Percentiles rank a stretch among this genome's conserved stretches.
These are phyloP conservation scores for Ptychoptera albimana DNA, from an alignment of 2,888 invertebrate species.

Conservation along the genomic window DNA sequence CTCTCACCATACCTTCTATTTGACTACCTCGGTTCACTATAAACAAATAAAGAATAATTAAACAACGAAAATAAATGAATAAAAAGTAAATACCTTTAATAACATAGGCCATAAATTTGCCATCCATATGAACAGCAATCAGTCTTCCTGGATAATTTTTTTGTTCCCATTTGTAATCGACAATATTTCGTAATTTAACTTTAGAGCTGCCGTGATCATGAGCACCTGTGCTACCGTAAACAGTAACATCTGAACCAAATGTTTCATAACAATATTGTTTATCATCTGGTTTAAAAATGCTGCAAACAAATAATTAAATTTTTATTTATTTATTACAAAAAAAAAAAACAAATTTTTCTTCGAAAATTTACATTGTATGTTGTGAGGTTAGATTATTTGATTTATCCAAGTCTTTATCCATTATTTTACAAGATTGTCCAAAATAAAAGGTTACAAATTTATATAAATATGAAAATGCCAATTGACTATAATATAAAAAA, in stretches of 20 bases:
- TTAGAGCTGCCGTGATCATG: conserved; percentile 75
- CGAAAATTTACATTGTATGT: too few species aligned
- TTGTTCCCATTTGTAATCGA: conserved; percentile 87
- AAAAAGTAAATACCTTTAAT: conserved; percentile 53
- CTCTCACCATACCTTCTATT: conserved; percentile 58
- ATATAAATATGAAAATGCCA: too few species aligned
- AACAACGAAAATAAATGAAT: neutral
- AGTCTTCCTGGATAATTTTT: conserved; percentile 76
- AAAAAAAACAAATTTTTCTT: too few species aligned
- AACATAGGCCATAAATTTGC: conserved; percentile 77
- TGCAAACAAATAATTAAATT: too few species aligned
- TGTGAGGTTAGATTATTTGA: too few species aligned
- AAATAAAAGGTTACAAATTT: too few species aligned
- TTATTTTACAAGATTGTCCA: too few species aligned
- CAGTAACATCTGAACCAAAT: conserved; percentile 39
- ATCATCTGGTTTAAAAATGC: conserved; percentile 22
- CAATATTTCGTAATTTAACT: conserved; percentile 77
- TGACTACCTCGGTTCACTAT: conserved; percentile 14
- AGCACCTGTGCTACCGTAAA: conserved; percentile 49
- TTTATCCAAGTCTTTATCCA: too few species aligned
- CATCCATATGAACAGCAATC: conserved; percentile 72
- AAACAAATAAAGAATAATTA: neutral
- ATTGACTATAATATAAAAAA: too few species aligned
- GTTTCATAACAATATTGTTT: conserved; percentile 23
- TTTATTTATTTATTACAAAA: too few species aligned